Percentiles rank a stretch among this genome's conserved stretches.
Evolutionary conservation across 2,888 invertebrate genomes (phyloP).

Genomic region (Drosophila antonietae): DNA sequence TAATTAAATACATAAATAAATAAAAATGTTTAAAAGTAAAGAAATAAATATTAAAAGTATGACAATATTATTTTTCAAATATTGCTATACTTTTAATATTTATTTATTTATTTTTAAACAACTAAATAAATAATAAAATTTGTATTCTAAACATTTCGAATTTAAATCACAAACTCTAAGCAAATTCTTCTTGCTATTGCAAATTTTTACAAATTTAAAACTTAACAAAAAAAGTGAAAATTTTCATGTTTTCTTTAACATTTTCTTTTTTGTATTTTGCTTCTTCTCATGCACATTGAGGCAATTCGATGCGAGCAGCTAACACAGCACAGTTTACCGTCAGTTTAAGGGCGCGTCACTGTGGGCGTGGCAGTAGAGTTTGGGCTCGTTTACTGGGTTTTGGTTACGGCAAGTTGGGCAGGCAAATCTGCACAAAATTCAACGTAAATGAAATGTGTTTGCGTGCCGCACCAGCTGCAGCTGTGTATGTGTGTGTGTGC

Average conservation of each 20-base stretch:
- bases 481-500: constrained; percentile 35
- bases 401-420: constrained; percentile 21
- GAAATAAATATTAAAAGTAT: no score
- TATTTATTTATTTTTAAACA: no score
- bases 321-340: constrained; percentile 61
- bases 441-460: constrained; percentile 78
- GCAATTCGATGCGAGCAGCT: constrained; percentile 60
- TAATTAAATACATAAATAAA: no score
- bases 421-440: constrained; percentile 68
- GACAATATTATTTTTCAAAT: no score
- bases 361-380: background rate
- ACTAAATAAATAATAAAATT: no score
- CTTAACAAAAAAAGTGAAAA: constrained; percentile 26
- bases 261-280: background rate
- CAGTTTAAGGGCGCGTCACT: background rate
- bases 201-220: no score
- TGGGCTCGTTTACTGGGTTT: background rate
- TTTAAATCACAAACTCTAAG: no score
- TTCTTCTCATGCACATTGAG: constrained; percentile 37
- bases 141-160: no score
- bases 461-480: constrained; percentile 58
- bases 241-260: constrained; percentile 24
- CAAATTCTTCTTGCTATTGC: no score
- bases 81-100: no score
- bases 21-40: no score